Base-by-base conservation (phyloP, 2,888 invertebrate genomes). In the Deilephila elpenor region DNA sequence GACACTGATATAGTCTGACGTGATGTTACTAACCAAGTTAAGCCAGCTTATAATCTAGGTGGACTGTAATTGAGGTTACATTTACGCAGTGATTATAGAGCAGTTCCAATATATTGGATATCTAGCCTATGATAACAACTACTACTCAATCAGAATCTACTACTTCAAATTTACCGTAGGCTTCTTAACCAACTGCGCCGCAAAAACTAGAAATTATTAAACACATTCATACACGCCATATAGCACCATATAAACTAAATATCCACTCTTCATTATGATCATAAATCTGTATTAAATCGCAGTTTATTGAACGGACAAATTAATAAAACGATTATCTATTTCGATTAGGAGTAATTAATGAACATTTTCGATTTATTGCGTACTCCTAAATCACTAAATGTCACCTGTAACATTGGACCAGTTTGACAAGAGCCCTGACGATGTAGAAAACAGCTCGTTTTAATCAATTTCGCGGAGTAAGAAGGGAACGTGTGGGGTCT, bases 341-440 rank as follows among this genome's bases (percentile, higher is more conserved):
- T 70, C 60, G 74, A 74, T 74, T 74, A 70, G 67, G 72, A 78
- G 74, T 79, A 75, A 76, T 75, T 72, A 83, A 84, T 80, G 79
- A 83, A 82, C 79, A 78, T 79, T 78, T 80, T 77, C 80, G 79
- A 88, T 88, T 88, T 88, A 89, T 87, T 80, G 83, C 79, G 76
- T 73, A 75, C 77, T 77, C 76, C 82, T 89, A 87, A 88, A 89
- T 89, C 88, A 88, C 82, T 82, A 79, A 78, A 84, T 79, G 85
- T 86, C 86, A 84, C 83, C 82, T 83, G 82, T 78, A 82, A 80
- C 81, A 86, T 86, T 82, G 78, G 79, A 84, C 89, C 86, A 85
- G 73, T 51, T 14, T 78, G 75, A 60, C 44, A 73, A 76, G 85
- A 80, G 14, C 86, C 59, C 34, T 74, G 70, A 17, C 75, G 37